Base-by-base conservation (phyloP, 2,888 invertebrate species). In the Nemoura dubitans region DNA sequence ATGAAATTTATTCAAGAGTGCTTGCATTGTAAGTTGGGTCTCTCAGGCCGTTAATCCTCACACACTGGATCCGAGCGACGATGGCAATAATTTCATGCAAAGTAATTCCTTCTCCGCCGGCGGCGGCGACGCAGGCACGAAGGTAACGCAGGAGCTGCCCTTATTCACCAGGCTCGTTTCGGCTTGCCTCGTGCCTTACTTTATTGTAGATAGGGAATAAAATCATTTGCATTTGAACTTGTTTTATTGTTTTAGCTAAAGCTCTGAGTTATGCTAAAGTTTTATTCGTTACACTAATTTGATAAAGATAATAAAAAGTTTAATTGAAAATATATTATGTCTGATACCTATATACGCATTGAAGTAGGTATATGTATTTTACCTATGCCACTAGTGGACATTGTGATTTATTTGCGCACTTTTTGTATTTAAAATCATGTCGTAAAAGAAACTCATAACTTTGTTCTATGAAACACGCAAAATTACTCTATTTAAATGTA, bases 1-100 rank as follows among this genome's bases (percentile, higher is more conserved):
- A 10, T 28, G 81, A 81, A 81, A 81, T 81, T 81, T 30, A 81
- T 81, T 81, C 81, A 81, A 81, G 30, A 81, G 81, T 30, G 30
- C 28, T 59, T 59, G 59, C 59, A 81, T 81, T 81, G 81, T 81
- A 29, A 27, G 30, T 21, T 30, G 21, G 81, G 30, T 21, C 27
- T 30, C 81, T 81, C 21, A 1, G 16, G 25, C 81, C 81, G 27
- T 30, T 81, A 81, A 81, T 81, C 28, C 81, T 30, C 81, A 30
- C 30, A 81, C 30, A 81, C 21, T 59, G 59, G 29, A 81, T 81
- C 81, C 81, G 28, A 28, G 29, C 81, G 29, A 28, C n/a, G 81
- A 28, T 81, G 16, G 81, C 28, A 81, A 81, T 81, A 81, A 81
- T 29, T n/a, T 81, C 28, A 81, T 81, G 81, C 81, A 30, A 81